Percentiles rank a stretch among this genome's conserved stretches.
These are phyloP conservation scores for Ploceus nigricollis DNA, from an alignment of 2,113 vertebrate species.

Conservation along the genomic window DNA sequence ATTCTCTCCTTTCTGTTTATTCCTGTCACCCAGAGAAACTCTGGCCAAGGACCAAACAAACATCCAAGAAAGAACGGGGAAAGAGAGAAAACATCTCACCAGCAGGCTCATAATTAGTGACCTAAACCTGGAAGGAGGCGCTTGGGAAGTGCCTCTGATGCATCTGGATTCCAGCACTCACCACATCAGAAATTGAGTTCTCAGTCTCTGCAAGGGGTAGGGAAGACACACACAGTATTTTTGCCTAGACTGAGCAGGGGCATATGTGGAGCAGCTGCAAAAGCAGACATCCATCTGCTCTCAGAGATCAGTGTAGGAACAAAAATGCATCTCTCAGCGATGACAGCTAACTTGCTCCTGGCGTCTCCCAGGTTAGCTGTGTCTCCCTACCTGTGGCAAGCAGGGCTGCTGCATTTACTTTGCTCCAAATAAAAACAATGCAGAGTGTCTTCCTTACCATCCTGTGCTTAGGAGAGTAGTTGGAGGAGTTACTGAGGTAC, in stretches of 20 bases:
- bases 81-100: not conserved
- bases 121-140: not conserved
- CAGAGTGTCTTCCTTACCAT: not conserved
- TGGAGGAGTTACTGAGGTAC: not conserved
- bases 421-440: not conserved
- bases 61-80: not conserved
- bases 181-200: not conserved
- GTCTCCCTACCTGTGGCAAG: not conserved
- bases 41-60: constrained; percentile 4
- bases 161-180: not conserved
- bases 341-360: not conserved
- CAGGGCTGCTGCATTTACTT: not conserved
- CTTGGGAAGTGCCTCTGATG: not conserved
- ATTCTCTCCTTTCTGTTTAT: constrained; percentile 49
- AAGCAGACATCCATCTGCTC: constrained; percentile 5
- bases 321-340: not conserved
- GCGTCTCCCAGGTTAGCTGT: not conserved
- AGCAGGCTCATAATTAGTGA: not conserved
- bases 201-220: constrained; percentile 42
- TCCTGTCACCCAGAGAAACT: constrained; percentile 21
- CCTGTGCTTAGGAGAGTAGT: not conserved
- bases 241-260: not conserved
- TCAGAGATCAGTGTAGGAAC: not conserved
- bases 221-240: not conserved
- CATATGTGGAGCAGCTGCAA: constrained; percentile 55